Conservation (phyloP, 2,888 invertebrate genomes). For the Esperia sulphurella region DNA sequence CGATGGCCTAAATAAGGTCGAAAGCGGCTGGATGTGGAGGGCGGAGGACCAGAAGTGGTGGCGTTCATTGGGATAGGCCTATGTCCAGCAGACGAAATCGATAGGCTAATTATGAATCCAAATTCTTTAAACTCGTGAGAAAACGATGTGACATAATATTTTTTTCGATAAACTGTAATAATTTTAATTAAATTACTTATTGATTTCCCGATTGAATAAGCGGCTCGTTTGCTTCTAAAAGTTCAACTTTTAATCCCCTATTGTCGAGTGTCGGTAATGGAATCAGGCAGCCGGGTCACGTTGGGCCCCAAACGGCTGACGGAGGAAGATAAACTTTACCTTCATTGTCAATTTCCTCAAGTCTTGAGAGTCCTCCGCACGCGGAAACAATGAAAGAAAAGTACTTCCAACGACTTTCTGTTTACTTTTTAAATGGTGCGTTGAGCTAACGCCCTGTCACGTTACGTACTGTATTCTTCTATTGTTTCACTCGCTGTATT, state of each 20-base stretch:
- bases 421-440: slow-evolving; percentile 65
- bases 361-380: slow-evolving; percentile 58
- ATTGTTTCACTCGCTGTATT: background rate
- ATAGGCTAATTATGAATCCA: no score
- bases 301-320: slow-evolving; percentile 68
- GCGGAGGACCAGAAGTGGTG: no score
- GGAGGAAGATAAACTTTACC: slow-evolving; percentile 73
- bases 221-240: slow-evolving; percentile 55
- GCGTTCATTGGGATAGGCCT: no score
- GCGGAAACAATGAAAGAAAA: slow-evolving; percentile 71
- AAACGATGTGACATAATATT: no score
- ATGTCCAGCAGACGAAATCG: no score
- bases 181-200: slow-evolving; percentile 31
- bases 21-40: no score
- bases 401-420: slow-evolving; percentile 59
- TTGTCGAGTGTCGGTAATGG: slow-evolving; percentile 34
- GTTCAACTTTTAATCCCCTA: slow-evolving; percentile 64
- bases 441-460: slow-evolving; percentile 36
- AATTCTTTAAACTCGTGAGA: no score
- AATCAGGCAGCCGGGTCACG: slow-evolving; percentile 56
- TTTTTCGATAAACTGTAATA: slow-evolving; percentile 17
- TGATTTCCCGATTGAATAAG: slow-evolving; percentile 61
- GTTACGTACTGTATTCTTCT: background rate
- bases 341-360: slow-evolving; percentile 75
- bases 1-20: no score